Evolutionary conservation across 2,888 invertebrate genomes (phyloP).

Genomic region (Agonum fuliginosum): DNA sequence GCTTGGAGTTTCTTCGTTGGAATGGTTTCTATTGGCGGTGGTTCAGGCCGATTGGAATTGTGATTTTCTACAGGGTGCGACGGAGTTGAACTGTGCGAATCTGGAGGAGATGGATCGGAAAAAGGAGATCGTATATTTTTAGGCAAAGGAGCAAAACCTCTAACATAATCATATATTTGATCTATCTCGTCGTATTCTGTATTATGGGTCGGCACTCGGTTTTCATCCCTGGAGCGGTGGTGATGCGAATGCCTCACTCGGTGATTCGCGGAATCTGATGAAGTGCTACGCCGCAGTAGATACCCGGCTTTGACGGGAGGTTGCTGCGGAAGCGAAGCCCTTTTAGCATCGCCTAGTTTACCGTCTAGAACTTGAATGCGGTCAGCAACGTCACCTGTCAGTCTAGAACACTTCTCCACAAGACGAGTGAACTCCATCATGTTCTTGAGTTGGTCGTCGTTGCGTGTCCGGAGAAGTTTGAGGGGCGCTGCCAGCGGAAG

Average conservation of each 20-base stretch:
- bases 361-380: conserved; percentile 88
- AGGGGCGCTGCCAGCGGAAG: conserved; percentile 90
- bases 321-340: conserved; percentile 72
- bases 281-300: conserved; percentile 84
- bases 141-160: conserved; percentile 93
- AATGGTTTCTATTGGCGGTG: conserved; percentile 94
- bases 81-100: conserved; percentile 72
- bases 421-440: conserved; percentile 84
- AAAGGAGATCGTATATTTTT: conserved; percentile 84
- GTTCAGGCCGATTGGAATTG: conserved; percentile 83
- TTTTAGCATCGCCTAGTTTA: conserved; percentile 81
- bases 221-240: conserved; percentile 76
- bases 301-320: conserved; percentile 79
- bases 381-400: conserved; percentile 86
- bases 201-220: conserved; percentile 76
- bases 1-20: conserved; percentile 86
- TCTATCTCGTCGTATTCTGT: conserved; percentile 97
- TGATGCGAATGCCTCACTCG: conserved; percentile 75
- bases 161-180: conserved; percentile 96
- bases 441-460: conserved; percentile 86
- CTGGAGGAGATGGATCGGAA: conserved; percentile 73
- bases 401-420: conserved; percentile 84
- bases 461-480: conserved; percentile 87
- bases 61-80: conserved; percentile 65
- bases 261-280: conserved; percentile 82